Conservation (phyloP, 2,888 invertebrate genomes). For the Gisinianus flammeolus region DNA sequence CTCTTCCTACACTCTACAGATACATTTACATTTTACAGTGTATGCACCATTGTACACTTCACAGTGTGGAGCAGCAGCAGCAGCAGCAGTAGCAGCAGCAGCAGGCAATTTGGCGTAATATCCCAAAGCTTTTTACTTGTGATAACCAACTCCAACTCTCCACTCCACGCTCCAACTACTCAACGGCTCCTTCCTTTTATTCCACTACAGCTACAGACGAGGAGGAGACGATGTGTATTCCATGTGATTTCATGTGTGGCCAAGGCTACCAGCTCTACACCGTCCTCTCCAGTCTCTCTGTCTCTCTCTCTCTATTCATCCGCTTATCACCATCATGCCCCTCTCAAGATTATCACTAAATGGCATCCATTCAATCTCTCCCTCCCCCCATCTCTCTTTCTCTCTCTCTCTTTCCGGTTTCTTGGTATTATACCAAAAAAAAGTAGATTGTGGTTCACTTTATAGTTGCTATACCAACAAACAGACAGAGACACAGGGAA, state of each 20-base stretch:
- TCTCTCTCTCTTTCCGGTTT: background rate
- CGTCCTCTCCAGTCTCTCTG: background rate
- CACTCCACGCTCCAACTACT: background rate
- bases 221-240: background rate
- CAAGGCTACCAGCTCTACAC: background rate
- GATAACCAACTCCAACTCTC: background rate
- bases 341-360: background rate
- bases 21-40: no score
- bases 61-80: no score
- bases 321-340: background rate
- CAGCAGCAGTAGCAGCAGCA: slow-evolving; percentile 5
- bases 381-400: background rate
- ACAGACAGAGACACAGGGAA: no score
- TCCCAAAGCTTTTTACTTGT: slow-evolving; percentile 12
- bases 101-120: slow-evolving; percentile 14
- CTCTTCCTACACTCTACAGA: no score
- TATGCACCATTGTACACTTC: no score
- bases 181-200: background rate
- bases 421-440: background rate
- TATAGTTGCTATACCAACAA: background rate
- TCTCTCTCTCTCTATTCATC: background rate
- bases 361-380: background rate
- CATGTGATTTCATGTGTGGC: background rate
- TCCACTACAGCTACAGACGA: background rate
- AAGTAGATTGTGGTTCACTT: background rate